phyloP scores from a whole-genome alignment of 2,113 vertebrate genomes.

The Mormoops blainvillei region DNA sequence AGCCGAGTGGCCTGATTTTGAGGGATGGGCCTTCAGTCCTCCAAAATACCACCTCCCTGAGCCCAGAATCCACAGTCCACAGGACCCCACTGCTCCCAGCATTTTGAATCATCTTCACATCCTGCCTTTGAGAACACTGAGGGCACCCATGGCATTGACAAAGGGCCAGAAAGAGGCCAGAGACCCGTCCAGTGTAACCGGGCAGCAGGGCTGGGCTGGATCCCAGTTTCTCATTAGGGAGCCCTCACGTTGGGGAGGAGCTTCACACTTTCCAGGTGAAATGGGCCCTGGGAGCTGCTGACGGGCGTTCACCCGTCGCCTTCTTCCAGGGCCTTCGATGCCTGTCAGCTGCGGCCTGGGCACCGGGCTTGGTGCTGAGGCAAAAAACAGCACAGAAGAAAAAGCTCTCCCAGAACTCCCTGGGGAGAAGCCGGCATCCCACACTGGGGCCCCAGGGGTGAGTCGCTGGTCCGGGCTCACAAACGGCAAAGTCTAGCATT shows the following conservation, averaged over 20 bases:
- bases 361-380: fast-evolving
- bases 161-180: neutral
- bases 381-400: neutral
- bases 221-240: neutral
- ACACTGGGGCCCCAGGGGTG: fast-evolving
- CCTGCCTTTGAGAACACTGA: neutral
- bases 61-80: neutral
- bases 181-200: no score
- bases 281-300: neutral
- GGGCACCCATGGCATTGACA: neutral
- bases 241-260: no score
- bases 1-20: neutral
- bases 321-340: neutral
- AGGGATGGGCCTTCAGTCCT: neutral
- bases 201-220: neutral
- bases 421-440: neutral
- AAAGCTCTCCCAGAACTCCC: neutral
- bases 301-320: fast-evolving
- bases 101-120: neutral
- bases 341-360: fast-evolving
- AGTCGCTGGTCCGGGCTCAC: neutral
- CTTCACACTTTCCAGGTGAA: neutral
- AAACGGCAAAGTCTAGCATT: neutral
- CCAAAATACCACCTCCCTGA: neutral
- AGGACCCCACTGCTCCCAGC: neutral